Base-by-base conservation (phyloP, 2,888 invertebrate genomes). In the Cerceris rybyensis region DNA sequence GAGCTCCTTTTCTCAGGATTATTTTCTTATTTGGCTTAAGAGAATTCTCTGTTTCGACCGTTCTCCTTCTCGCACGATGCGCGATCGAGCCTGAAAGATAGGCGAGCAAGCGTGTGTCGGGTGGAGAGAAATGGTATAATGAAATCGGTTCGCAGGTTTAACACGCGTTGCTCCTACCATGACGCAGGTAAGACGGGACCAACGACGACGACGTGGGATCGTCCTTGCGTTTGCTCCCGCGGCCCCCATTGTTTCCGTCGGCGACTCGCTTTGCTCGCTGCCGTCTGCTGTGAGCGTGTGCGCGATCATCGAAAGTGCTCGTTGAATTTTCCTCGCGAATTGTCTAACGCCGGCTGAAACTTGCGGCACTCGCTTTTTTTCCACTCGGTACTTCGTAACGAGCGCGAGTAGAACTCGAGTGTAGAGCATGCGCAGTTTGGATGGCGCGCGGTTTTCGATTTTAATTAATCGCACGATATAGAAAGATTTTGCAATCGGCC, bases 171-270 rank as follows among this genome's bases (percentile, higher is more conserved):
- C 65, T 70, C 49, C 43, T 70, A 74, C 68, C 73, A 70, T 73
- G 79, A 81, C 74, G 78, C 70, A 60, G 78, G 63, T 72, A 74
- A 69, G 68, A 72, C 72, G 70, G 77, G 78, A 80, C 72, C 75
- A 74, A 90, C 85, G 88, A 85, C 85, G 88, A 85, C 88, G 87
- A 89, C 92, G 91, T 92, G 92, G 89, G 92, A 92, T 91, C 92
- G 92, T 91, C 92, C 92, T 92, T 92, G 92, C 88, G 86, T 89
- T 88, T 78, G 85, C 91, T 92, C 92, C 90, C 92, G 91, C 91
- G 91, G 91, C 90, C 89, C 88, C 89, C 81, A 91, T 92, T 92
- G 91, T 91, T 89, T 77, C 77, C 76, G 73, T 50, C 67, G 75
- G 72, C 78, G 84, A 75, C 79, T 84, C 80, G 73, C 78, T 86